Evolutionary conservation across 2,113 vertebrate genomes (phyloP).

Genomic region (Engraulis encrasicolus): DNA sequence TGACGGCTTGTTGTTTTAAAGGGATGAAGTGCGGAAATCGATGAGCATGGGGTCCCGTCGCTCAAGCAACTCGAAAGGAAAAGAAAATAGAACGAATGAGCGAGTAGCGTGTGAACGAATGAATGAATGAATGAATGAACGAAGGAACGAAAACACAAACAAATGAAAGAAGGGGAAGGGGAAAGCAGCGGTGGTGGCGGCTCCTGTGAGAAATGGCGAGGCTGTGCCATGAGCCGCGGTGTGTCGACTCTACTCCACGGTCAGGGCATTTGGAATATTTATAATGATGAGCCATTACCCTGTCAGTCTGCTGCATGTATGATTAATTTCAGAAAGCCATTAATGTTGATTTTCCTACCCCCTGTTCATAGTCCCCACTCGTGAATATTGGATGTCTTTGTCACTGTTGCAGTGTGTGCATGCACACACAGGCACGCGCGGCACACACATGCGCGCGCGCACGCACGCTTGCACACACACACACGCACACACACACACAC

Average conservation of each 20-base stretch:
- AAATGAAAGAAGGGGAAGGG: constrained; percentile 49
- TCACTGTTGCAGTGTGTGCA: neutral
- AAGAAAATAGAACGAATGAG: constrained; percentile 62
- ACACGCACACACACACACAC: no score
- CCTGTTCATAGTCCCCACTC: constrained; percentile 53
- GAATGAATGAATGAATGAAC: no score
- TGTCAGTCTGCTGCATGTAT: constrained; percentile 66
- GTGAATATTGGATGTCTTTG: constrained; percentile 53
- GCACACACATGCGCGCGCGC: neutral
- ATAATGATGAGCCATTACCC: constrained; percentile 81
- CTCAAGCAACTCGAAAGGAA: constrained; percentile 42
- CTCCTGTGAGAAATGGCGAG: neutral
- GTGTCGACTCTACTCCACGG: constrained; percentile 54
- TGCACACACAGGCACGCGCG: no score
- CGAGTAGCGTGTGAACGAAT: no score
- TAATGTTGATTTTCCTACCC: constrained; percentile 65
- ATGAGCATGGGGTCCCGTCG: constrained; percentile 51
- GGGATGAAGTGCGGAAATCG: constrained; percentile 61
- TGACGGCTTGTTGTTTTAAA: constrained; percentile 65
- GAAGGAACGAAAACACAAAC: no score
- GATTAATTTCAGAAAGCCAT: constrained; percentile 79
- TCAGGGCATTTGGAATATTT: constrained; percentile 74
- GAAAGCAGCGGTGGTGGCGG: constrained; percentile 60
- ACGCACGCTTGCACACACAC: neutral
- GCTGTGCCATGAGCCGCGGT: neutral